These are phyloP conservation scores for Amblyraja radiata DNA, from an alignment of 2,797 vertebrate species.

Conservation along the genomic window DNA sequence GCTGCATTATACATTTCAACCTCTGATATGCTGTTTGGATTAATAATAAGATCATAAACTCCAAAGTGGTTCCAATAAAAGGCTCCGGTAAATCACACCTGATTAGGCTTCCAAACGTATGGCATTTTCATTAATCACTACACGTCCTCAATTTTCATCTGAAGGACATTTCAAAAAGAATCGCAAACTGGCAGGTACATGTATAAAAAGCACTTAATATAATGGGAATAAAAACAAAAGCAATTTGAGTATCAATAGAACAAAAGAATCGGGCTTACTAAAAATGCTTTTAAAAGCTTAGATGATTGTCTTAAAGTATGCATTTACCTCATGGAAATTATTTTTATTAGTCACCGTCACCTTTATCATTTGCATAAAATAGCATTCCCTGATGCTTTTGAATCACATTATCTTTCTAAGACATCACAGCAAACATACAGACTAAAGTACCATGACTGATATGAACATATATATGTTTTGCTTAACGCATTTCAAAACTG, in stretches of 20 bases:
- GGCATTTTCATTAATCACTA: slow-evolving; percentile 28
- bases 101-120: slow-evolving; percentile 3
- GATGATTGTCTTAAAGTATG: not conserved
- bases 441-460: not conserved
- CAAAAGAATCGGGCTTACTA: not conserved
- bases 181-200: not conserved
- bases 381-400: not conserved
- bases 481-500: not conserved
- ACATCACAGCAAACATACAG: not conserved
- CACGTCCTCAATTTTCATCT: slow-evolving; percentile 22
- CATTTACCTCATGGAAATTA: not conserved
- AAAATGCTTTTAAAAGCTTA: not conserved
- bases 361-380: not conserved
- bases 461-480: not conserved
- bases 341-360: not conserved
- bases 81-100: slow-evolving; percentile 8
- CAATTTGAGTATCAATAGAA: not conserved
- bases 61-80: slow-evolving; percentile 14
- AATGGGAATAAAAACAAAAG: not conserved
- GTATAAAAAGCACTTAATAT: too few species aligned
- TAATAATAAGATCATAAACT: slow-evolving; percentile 1
- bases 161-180: slow-evolving; percentile 25
- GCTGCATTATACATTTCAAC: not conserved
- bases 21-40: slow-evolving; percentile 23
- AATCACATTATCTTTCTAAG: not conserved